Evolutionary conservation across 2,888 invertebrate species (phyloP), one percentile per base, ranked within the genome.

Genomic region (Tetheella fluctuosa): DNA sequence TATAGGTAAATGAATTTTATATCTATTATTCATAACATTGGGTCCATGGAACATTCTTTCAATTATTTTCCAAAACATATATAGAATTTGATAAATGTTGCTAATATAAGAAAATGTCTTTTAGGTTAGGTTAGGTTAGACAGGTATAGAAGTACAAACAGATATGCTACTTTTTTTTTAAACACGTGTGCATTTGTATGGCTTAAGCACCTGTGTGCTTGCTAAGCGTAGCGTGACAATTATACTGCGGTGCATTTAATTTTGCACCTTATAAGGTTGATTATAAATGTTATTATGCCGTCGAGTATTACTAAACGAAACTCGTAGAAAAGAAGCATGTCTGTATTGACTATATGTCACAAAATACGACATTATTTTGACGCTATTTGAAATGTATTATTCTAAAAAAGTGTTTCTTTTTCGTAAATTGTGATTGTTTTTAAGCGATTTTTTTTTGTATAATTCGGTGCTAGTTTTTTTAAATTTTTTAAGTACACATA

Each of bases 401-500:
- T 13, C 13, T 13, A 34, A 12, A 34, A 25, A 25, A n/a, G 53
- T 28, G 28, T 25, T 53, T 25, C n/a, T 1, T 25, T 52, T 53
- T 25, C 7, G 53, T 8, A 30, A 17, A 28, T 15, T 54, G 28
- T 54, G n/a, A 61, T 63, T 59, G 56, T 59, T 61, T 58, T 55
- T 58, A 34, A 52, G 53, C 37, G 30, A 57, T 57, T 64, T 64
- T 64, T 73, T 65, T 73, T 71, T 80, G 74, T 76, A 77, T 79
- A 77, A 75, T 77, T 77, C 69, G 77, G 77, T 77, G 77, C 77
- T 78, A 77, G 48, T 48, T 42, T 65, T 71, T 74, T 71, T 66
- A 61, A 58, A n/a, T 59, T 67, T 60, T 63, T 62, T 77, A 73
- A 76, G 71, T 74, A 77, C 67, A 75, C 58, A 60, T 62, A 53